Conservation (phyloP, 2,888 invertebrate species). For the Malthinus flaveolus region DNA sequence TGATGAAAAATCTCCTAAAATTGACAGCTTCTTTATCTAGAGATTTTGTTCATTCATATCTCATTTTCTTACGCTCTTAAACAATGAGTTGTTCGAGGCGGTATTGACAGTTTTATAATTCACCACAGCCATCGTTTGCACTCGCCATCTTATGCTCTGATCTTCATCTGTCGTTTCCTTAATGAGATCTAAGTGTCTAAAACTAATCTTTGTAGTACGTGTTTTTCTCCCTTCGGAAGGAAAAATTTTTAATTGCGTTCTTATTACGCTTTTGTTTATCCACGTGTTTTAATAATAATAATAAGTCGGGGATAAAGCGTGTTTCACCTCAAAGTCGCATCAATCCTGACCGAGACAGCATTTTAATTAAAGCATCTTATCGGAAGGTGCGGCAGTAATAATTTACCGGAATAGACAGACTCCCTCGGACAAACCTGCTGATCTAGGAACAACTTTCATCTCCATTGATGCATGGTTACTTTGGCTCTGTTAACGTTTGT, state of each 20-base stretch:
- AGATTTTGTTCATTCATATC: conserved; percentile 55
- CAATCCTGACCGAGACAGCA: conserved; percentile 56
- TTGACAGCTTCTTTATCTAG: conserved; percentile 56
- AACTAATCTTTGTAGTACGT: conserved; percentile 16
- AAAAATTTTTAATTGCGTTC: conserved; percentile 24
- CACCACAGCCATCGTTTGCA: conserved; percentile 54
- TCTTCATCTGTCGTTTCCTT: conserved; percentile 52
- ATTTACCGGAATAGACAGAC: conserved; percentile 53
- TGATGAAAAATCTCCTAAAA: conserved; percentile 56
- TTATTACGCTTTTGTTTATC: conserved; percentile 3
- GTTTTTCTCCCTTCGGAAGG: neutral
- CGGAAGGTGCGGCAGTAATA: conserved; percentile 57
- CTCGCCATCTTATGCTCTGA: conserved; percentile 42
- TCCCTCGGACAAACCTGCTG: conserved; percentile 55
- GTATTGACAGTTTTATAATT: conserved; percentile 52
- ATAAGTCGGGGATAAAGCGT: neutral
- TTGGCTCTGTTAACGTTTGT: conserved; percentile 13
- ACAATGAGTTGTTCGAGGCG: conserved; percentile 46
- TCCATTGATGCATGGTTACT: conserved; percentile 53
- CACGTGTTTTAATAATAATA: conserved; percentile 12
- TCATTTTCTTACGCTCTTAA: conserved; percentile 53
- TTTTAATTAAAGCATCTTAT: conserved; percentile 59
- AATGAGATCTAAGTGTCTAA: conserved; percentile 46
- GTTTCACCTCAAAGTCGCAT: conserved; percentile 45
- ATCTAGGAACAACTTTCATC: conserved; percentile 57